Conservation (phyloP, 2,113 vertebrate species). For the Oreocharis arfaki region DNA sequence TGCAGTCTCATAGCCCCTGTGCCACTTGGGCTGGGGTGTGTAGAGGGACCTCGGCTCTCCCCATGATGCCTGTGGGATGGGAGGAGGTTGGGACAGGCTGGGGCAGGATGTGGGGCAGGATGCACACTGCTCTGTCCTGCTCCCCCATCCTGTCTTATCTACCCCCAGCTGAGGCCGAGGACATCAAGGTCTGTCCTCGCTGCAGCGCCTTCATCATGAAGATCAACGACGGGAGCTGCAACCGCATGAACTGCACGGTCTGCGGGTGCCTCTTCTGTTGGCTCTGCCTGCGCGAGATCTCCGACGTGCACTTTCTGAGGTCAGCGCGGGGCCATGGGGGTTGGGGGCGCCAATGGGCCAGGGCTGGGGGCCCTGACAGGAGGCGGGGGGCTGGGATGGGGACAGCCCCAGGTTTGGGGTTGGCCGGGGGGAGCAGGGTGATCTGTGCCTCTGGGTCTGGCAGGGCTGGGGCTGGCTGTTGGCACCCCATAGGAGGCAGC, state of each 20-base stretch:
- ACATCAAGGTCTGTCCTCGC: constrained; percentile 84
- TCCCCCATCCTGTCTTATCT: background rate
- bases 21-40: background rate
- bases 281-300: constrained; percentile 89
- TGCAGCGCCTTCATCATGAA: constrained; percentile 89
- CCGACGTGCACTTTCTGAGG: constrained; percentile 88
- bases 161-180: constrained; percentile 9
- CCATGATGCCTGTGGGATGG: accelerated
- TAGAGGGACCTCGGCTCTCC: background rate
- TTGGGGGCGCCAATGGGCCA: no score
- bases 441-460: background rate
- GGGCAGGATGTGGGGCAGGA: background rate
- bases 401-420: background rate
- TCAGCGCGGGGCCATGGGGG: background rate
- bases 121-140: background rate
- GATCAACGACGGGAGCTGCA: constrained; percentile 88
- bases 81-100: background rate
- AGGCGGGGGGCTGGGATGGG: background rate
- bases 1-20: background rate
- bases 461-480: background rate
- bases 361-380: background rate
- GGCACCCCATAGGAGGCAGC: background rate
- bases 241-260: constrained; percentile 86
- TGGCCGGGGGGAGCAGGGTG: background rate
- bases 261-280: constrained; percentile 90